Percentiles rank a stretch among this genome's conserved stretches.
phyloP scores from a whole-genome alignment of 1,140 invertebrate genomes.

The Mesaphorura yosii region DNA sequence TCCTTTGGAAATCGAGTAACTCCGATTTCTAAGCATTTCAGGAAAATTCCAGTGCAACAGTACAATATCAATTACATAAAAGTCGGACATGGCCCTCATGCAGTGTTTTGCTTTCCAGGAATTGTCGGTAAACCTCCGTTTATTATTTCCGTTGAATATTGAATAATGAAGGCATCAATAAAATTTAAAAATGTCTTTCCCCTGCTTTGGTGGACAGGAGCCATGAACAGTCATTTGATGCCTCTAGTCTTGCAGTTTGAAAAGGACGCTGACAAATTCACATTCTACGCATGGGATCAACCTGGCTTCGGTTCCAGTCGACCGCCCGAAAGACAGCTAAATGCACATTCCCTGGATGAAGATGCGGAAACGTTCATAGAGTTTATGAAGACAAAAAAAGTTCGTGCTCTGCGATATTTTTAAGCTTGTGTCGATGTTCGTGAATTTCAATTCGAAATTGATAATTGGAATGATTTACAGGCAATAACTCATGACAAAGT shows the following conservation, averaged over 20 bases:
- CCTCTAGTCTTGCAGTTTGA: slow-evolving; percentile 36
- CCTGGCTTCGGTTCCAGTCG: slow-evolving; percentile 39
- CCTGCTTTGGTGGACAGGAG: slow-evolving; percentile 32
- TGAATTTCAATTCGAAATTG: not conserved
- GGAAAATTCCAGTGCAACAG: too few species aligned
- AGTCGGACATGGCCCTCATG: too few species aligned
- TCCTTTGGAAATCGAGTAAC: too few species aligned
- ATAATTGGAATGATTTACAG: slow-evolving; percentile 31
- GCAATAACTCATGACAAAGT: slow-evolving; percentile 31
- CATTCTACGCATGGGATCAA: slow-evolving; percentile 38
- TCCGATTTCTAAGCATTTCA: too few species aligned
- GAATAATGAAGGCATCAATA: not conserved
- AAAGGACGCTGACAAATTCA: slow-evolving; percentile 34
- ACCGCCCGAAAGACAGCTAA: slow-evolving; percentile 37
- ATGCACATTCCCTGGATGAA: slow-evolving; percentile 34
- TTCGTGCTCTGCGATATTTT: too few species aligned
- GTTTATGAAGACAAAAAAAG: slow-evolving; percentile 35
- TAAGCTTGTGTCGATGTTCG: not conserved
- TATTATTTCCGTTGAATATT: not conserved
- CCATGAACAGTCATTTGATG: slow-evolving; percentile 34
- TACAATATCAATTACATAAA: too few species aligned
- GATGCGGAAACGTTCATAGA: slow-evolving; percentile 38
- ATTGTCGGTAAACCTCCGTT: slow-evolving; percentile 13
- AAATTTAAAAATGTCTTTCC: not conserved
- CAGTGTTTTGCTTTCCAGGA: slow-evolving; percentile 27